phyloP scores from a whole-genome alignment of 2,797 vertebrate genomes.

The Gymnoscopelus microlampas region DNA sequence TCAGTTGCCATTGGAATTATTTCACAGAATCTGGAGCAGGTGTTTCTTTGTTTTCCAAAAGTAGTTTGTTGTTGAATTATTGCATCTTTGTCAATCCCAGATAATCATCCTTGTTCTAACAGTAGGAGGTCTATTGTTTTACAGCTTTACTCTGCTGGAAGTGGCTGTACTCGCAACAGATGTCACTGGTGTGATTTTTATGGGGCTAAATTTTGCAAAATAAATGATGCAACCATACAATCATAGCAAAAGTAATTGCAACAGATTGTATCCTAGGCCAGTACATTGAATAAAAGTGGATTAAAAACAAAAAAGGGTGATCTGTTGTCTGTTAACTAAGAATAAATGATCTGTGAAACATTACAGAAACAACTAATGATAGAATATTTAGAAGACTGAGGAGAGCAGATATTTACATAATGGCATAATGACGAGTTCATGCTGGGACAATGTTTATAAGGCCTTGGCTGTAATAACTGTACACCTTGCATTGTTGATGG shows the following conservation, averaged over 20 bases:
- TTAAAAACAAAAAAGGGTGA: background rate
- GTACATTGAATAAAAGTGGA: background rate
- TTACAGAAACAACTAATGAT: background rate
- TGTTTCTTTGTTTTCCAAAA: slow-evolving; percentile 66
- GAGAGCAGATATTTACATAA: too few species aligned
- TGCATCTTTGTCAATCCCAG: slow-evolving; percentile 33
- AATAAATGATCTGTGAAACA: background rate
- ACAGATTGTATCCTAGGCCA: background rate
- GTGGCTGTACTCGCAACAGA: slow-evolving; percentile 22
- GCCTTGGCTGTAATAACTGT: too few species aligned
- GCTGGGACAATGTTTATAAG: too few species aligned
- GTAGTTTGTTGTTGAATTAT: slow-evolving; percentile 41
- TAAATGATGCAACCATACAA: slow-evolving; percentile 26
- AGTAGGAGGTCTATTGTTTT: slow-evolving; percentile 49
- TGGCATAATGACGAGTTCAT: too few species aligned
- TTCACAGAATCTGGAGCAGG: slow-evolving; percentile 68
- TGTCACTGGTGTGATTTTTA: slow-evolving; percentile 28
- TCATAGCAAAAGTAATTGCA: slow-evolving; percentile 1
- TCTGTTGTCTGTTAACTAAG: background rate
- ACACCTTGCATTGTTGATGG: too few species aligned
- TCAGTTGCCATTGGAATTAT: slow-evolving; percentile 44
- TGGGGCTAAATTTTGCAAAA: slow-evolving; percentile 10
- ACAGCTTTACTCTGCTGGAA: slow-evolving; percentile 20
- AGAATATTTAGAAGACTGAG: background rate
- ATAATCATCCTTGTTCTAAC: slow-evolving; percentile 52